These are phyloP conservation scores for Tachina fera DNA, from an alignment of 2,888 invertebrate species.

Conservation along the genomic window DNA sequence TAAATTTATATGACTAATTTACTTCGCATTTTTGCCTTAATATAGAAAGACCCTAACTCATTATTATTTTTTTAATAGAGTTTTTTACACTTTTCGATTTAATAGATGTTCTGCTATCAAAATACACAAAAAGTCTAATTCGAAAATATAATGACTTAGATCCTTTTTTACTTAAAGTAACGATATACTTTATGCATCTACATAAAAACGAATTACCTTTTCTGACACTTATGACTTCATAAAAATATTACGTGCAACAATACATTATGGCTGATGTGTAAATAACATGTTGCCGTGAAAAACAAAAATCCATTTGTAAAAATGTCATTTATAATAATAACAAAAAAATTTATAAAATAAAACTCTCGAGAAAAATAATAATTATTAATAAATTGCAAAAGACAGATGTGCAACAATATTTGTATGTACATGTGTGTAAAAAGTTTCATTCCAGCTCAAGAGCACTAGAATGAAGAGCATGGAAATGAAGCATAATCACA, in stretches of 20 bases:
- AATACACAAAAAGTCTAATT: no score
- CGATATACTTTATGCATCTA: no score
- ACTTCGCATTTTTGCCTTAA: no score
- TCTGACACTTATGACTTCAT: background rate
- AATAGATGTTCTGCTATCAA: no score
- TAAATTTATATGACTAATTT: no score
- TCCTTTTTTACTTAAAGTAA: no score
- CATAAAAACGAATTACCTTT: background rate
- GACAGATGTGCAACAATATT: slow-evolving; percentile 42
- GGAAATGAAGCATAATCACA: background rate
- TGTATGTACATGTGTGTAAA: slow-evolving; percentile 9
- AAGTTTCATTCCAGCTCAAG: slow-evolving; percentile 14
- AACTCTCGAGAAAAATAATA: background rate
- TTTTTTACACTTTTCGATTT: no score
- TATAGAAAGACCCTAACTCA: no score
- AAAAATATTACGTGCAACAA: background rate
- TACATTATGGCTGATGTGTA: background rate
- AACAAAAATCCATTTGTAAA: slow-evolving; percentile 21
- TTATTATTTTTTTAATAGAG: no score
- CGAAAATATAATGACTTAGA: no score
- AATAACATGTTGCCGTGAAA: background rate
- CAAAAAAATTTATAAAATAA: background rate
- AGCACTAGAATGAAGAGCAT: background rate
- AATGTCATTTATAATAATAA: background rate
- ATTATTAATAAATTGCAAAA: slow-evolving; percentile 2